phyloP scores from a whole-genome alignment of 30 jellyfish, hydroid and myxozoan species.

The Haliclystus octoradiatus region DNA sequence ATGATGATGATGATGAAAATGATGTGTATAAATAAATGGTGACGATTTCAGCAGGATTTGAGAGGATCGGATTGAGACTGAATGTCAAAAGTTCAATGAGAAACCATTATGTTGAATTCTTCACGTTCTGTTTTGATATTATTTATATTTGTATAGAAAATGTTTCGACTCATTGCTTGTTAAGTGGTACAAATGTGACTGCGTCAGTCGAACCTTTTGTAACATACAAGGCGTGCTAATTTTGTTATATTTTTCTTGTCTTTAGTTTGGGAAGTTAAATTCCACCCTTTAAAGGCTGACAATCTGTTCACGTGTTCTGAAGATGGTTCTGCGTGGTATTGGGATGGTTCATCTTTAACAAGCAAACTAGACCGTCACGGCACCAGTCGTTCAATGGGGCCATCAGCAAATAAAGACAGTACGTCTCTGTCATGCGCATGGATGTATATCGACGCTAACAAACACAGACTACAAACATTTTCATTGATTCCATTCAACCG shows the following conservation, averaged over 20 bases:
- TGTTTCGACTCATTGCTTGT: too few species aligned
- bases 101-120: too few species aligned
- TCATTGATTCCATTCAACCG: constrained; percentile 68
- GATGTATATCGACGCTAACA: constrained; percentile 67
- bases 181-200: too few species aligned
- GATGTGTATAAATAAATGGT: too few species aligned
- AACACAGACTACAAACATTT: constrained; percentile 79
- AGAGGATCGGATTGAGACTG: too few species aligned
- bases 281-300: constrained; percentile 79
- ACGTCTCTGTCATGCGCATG: constrained; percentile 44
- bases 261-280: constrained; percentile 83
- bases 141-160: too few species aligned
- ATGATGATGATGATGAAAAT: too few species aligned
- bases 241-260: neutral
- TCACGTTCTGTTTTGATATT: too few species aligned
- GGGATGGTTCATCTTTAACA: constrained; percentile 90
- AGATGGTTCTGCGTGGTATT: constrained; percentile 95
- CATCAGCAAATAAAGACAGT: constrained; percentile 9
- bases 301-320: constrained; percentile 90
- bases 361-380: constrained; percentile 3
- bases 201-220: too few species aligned
- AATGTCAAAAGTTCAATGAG: too few species aligned
- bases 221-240: too few species aligned
- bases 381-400: constrained; percentile 7
- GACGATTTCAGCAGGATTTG: too few species aligned